Evolutionary conservation across 2,888 invertebrate species (phyloP).

Genomic region (Latheticus oryzae): DNA sequence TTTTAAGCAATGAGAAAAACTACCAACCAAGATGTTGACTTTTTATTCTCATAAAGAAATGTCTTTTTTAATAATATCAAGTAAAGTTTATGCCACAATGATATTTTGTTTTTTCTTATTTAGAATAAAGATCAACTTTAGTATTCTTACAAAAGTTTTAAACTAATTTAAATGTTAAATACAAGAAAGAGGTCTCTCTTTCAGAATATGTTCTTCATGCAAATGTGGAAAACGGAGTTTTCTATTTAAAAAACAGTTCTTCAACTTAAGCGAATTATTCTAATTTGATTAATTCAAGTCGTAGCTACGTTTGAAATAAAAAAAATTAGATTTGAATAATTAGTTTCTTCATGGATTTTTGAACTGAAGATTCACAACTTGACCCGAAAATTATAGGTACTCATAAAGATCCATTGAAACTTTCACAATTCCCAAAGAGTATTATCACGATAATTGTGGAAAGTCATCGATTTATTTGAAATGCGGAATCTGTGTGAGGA

Average conservation of each 20-base stretch:
- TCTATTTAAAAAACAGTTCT: constrained; percentile 3
- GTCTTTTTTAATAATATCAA: constrained; percentile 8
- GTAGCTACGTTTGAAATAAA: constrained; percentile 16
- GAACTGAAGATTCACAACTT: too few species aligned
- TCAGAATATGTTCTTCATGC: constrained; percentile 10
- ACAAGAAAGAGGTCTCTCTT: constrained; percentile 1
- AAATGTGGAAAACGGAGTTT: constrained; percentile 14
- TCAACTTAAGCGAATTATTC: constrained; percentile 23
- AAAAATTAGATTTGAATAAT: constrained; percentile 15
- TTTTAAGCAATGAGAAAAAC: constrained; percentile 24
- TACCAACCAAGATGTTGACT: constrained; percentile 13
- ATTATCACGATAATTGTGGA: too few species aligned
- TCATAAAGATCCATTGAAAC: too few species aligned
- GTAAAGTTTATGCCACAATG: constrained; percentile 3
- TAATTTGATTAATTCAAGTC: constrained; percentile 32
- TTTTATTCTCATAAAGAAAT: constrained; percentile 8
- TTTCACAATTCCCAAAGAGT: too few species aligned
- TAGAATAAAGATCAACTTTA: neutral
- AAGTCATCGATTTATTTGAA: too few species aligned
- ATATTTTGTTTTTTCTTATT: too few species aligned
- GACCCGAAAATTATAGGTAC: too few species aligned
- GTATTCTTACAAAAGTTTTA: constrained; percentile 1
- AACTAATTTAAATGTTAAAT: constrained; percentile 13
- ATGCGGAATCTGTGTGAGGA: too few species aligned
- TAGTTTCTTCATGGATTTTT: too few species aligned